These are phyloP conservation scores for Phasia obesa DNA, from an alignment of 2,888 invertebrate species.

Conservation along the genomic window DNA sequence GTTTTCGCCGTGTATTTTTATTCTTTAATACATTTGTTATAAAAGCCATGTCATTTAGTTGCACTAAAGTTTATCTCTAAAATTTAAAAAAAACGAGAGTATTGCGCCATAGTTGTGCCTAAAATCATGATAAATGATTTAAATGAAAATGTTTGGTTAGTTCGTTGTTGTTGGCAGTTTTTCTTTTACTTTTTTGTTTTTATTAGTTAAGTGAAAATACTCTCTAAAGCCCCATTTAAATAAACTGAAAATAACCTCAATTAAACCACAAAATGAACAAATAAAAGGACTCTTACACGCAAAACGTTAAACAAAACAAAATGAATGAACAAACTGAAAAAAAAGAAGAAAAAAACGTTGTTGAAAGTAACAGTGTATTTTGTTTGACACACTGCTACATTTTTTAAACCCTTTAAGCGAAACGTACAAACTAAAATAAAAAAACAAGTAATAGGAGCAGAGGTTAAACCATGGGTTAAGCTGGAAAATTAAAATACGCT, in stretches of 20 bases:
- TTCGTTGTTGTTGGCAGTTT: conserved; percentile 6
- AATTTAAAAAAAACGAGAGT: conserved; percentile 13
- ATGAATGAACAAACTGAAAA: conserved; percentile 34
- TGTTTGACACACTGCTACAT: conserved; percentile 22
- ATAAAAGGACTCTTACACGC: conserved; percentile 66
- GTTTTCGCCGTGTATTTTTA: background rate
- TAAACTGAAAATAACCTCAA: conserved; percentile 68
- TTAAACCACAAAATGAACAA: conserved; percentile 69
- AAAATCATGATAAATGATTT: conserved; percentile 34
- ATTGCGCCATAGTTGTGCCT: conserved; percentile 32
- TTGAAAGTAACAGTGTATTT: conserved; percentile 61
- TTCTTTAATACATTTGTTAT: background rate
- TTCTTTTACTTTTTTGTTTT: background rate
- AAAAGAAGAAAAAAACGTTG: conserved; percentile 4
- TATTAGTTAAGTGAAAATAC: conserved; percentile 48
- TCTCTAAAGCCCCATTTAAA: conserved; percentile 57
- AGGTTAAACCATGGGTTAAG: conserved; percentile 27
- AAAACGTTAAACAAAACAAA: conserved; percentile 62
- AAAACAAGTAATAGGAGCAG: background rate
- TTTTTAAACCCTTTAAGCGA: conserved; percentile 40
- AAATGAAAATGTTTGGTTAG: conserved; percentile 51
- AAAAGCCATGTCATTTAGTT: conserved; percentile 7
- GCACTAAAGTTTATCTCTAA: conserved; percentile 13
- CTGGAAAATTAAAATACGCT: conserved; percentile 9
- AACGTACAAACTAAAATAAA: conserved; percentile 22